Evolutionary conservation across 2,797 vertebrate species (phyloP).

Genomic region (Pantherophis vulpinus): DNA sequence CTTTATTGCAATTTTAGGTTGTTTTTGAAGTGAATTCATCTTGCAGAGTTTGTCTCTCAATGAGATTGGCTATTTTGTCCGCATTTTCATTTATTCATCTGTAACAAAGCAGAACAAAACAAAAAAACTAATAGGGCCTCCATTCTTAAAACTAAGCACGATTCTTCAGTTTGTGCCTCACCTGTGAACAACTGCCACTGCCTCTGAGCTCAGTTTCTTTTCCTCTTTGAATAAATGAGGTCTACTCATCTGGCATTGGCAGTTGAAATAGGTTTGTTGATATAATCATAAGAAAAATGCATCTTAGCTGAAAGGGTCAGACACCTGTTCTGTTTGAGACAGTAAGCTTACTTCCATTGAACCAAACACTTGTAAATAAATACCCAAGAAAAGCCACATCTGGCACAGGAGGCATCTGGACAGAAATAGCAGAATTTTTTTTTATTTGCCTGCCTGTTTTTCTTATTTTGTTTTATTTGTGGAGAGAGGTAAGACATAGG

Average conservation of each 20-base stretch:
- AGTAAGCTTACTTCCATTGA: background rate
- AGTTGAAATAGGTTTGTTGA: slow-evolving; percentile 36
- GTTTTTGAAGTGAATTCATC: background rate
- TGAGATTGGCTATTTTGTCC: background rate
- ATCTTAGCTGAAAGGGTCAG: slow-evolving; percentile 12
- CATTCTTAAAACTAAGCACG: slow-evolving; percentile 12
- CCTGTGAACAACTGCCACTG: slow-evolving; percentile 50
- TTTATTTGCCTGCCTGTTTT: background rate
- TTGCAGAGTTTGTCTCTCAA: background rate
- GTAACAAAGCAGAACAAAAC: background rate
- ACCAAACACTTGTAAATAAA: background rate
- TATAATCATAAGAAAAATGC: slow-evolving; percentile 31
- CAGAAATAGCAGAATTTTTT: background rate
- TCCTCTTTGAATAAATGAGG: background rate
- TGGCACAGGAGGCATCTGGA: accelerated
- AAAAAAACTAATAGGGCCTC: background rate
- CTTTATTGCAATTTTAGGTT: background rate
- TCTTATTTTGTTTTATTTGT: background rate
- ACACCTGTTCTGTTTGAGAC: slow-evolving; percentile 44
- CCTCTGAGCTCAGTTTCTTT: no score
- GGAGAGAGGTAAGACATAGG: background rate
- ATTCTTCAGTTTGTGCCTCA: slow-evolving; percentile 5
- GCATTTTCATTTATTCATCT: background rate
- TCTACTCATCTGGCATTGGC: slow-evolving; percentile 55
- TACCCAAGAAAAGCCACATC: slow-evolving; percentile 24